These are phyloP conservation scores for Pedionomus torquatus DNA, from an alignment of 2,113 vertebrate genomes.

Conservation along the genomic window DNA sequence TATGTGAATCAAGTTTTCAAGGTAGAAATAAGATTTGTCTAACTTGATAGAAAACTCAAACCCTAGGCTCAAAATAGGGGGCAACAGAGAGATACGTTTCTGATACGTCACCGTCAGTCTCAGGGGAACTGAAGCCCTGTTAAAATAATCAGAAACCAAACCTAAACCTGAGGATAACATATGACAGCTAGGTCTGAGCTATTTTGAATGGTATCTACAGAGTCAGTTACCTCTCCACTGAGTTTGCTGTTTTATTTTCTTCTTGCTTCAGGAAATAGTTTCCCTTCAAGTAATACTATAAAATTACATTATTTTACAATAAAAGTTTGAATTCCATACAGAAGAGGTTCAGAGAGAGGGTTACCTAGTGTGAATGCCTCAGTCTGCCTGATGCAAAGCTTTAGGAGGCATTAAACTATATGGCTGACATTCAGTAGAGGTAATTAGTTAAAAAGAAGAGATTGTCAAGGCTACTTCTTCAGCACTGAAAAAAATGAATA, in stretches of 20 bases:
- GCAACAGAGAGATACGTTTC: background rate
- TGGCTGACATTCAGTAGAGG: background rate
- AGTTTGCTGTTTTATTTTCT: background rate
- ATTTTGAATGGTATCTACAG: background rate
- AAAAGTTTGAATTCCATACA: background rate
- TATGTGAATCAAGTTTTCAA: background rate
- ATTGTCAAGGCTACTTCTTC: background rate
- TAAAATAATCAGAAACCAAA: constrained; percentile 19
- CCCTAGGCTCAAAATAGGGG: background rate
- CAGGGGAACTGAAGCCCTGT: background rate
- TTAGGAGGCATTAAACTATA: background rate
- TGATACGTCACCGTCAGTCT: background rate
- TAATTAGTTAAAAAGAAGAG: background rate
- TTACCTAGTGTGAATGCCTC: background rate
- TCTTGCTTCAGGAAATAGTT: background rate
- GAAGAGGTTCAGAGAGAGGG: background rate
- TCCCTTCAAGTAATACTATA: background rate
- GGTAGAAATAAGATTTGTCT: background rate
- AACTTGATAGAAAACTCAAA: background rate
- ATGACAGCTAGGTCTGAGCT: background rate
- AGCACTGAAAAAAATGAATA: background rate
- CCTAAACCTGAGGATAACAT: background rate
- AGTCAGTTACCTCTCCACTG: background rate
- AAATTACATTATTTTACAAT: background rate
- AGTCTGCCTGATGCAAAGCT: background rate